Evolutionary conservation across 2,888 invertebrate genomes (phyloP), one percentile per base, ranked within the genome.

Genomic region (Mesorhabditis spiculigera): DNA sequence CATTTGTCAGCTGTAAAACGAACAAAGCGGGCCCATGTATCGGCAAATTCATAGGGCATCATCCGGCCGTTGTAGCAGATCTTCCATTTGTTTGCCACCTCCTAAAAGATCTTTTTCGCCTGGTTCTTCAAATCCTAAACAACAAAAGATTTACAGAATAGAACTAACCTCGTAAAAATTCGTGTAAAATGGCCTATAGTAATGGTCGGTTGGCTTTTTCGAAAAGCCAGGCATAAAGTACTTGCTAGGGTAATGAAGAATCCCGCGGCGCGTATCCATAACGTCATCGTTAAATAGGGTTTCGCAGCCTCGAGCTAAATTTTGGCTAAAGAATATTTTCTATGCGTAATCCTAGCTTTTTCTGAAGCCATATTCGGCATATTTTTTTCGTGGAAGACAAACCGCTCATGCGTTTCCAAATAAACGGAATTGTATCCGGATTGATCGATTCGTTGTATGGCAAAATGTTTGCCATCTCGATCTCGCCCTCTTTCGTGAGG

Each of bases 231-330:
- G 61, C 28, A 65, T 45, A 63, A 77, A 78, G 45, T 75, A 71
- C 3, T 71, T 50, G 3, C 72, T 64, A 4, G 78, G 75, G 69
- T 79, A 79, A 63, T 78, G 79, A 50, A 78, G 77, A 5, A 78
- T 65, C 41, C 78, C 78, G 5, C 78, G 67, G 13, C 68, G 45
- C 0, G 71, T 72, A 68, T 79, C 73, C 78, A 77, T 77, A 0
- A 77, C 69, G 50, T 79, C 79, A 65, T 79, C 79, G 43, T 77
- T 78, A 70, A 73, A 75, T 69, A 78, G 68, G 13, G 77, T 77
- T 13, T 70, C 70, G 44, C 75, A 76, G 5, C 75, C 75, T 43
- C 44, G 45, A 28, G 44, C 64, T 64, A 10, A 68, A 68, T 13
- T 13, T 45, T 28, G 28, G 28, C 28, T 28, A 28, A 28, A 28